Base-by-base conservation (phyloP, 1,140 invertebrate species). In the Drosophila prosaltans region DNA sequence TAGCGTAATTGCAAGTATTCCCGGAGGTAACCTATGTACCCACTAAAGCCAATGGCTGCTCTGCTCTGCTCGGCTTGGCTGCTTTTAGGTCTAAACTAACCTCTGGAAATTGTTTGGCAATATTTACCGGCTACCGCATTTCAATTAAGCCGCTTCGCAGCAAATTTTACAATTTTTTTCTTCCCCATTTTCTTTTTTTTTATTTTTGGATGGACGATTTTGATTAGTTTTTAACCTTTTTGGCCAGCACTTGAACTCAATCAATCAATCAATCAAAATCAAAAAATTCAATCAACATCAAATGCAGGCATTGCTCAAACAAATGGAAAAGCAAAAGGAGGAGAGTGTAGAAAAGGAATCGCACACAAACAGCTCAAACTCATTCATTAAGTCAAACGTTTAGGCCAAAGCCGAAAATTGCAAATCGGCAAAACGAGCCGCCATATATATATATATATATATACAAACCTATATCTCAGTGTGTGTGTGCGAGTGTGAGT, bases 281-380 rank as follows among this genome's bases (percentile, higher is more conserved):
- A 89, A 81, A 83, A 81, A 74, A 84, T 78, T 76, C 84, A 89
- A 89, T 89, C 84, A 81, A 78, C 81, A 84, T 90, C 85, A 84
- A 79, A 76, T 89, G 80, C 80, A 72, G 74, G 68, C 72, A 74
- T 30, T 45, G 70, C 63, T 55, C 45, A 39, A 69, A 67, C 66
- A 70, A 80, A 77, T 70, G 45, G 73, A 28, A 61, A 24, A 26
- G 58, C 43, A 70, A 54, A 61, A 59, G 61, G 48, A 68, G 74
- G 43, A 41, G 28, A 43, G 45, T 3, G 3, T 3, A 57, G 10
- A 10, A n/a, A 65, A 54, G 72, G 68, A 40, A 72, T 41, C 69
- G 63, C 58, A 58, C 74, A 68, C 65, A 76, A 75, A 72, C 68
- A 75, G 73, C 67, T 69, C 71, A 55, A 77, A 55, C 75, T 73